Base-by-base conservation (phyloP, 2,888 invertebrate genomes). In the Andrena bucephala region DNA sequence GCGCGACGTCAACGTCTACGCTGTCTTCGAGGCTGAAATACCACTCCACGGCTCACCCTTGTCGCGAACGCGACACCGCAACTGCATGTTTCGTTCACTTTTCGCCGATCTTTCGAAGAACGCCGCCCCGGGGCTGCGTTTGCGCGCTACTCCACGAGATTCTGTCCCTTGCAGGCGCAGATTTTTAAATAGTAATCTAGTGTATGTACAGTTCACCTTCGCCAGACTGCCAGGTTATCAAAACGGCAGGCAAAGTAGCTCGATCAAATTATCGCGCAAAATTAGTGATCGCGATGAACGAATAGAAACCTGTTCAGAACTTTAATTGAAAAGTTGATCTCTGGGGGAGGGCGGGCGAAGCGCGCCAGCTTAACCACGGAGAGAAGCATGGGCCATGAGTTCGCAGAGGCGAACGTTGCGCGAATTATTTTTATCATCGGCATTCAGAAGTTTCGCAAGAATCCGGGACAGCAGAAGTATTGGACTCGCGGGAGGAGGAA, bases 1-100 rank as follows among this genome's bases (percentile, higher is more conserved):
- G 83, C 81, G 77, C 70, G 59, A 72, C 63, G 60, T 84, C 85
- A 68, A 72, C 80, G 62, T 72, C 76, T 65, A 42, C 31, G 36
- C 29, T 59, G 60, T 62, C 65, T 66, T 36, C 42, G 66, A 75
- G 52, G 76, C 71, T 87, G 79, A 85, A 87, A 87, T 87, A 81
- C 77, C 83, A 80, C 66, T 78, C 73, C 59, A 20, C 66, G n/a
- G 67, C 59, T 65, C 66, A 48, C 27, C 33, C 65, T 66, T 63
- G 69, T 54, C 63, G 71, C 67, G 66, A 84, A 79, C 80, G 36
- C 72, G 77, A 82, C 60, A 69, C 69, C 57, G 42, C 42, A 42
- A 42, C 57, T 57, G 20, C 10, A 24, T 24, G 75, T 69, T 60
- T 20, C 72, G 52, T 62, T 57, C 48, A 62, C 31, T 62, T 42